Evolutionary conservation across 2,797 vertebrate genomes (phyloP), one percentile per base, ranked within the genome.

Genomic region (Muraenolepis orangiensis): DNA sequence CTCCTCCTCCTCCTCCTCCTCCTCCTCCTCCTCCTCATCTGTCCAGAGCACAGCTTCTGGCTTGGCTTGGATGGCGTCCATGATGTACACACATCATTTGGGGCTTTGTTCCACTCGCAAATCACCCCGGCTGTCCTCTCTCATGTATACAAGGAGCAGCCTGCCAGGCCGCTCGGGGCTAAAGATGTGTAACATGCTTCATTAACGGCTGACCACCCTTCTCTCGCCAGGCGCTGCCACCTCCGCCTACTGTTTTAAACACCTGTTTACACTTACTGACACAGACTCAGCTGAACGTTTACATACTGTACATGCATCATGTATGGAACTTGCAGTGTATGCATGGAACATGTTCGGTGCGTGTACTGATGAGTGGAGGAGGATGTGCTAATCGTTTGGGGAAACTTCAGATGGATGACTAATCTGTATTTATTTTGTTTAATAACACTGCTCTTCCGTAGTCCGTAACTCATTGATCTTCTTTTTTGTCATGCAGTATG

Each of bases 101-200:
- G 76, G 66, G 67, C 75, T 91, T 91, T 85, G 82, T 88, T 92
- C 88, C 86, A 83, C 78, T 90, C 86, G 84, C 81, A 92, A 90
- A 91, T 92, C 87, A 90, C 77, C 14, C 30, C 72, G 46, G 75
- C 72, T 81, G 80, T 89, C 80, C 72, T 74, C 26, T 40, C 36
- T 76, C 78, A n/a, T 87, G 87, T 85, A 86, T 76, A 83, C 85
- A 88, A 75, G 70, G 26, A 68, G 71, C 74, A 80, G 61, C 69
- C 73, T 76, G 4, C 2, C 6, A 1, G n/a, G 51, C 75, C 36
- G 23, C 29, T 77, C 70, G 74, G 51, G 61, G 75, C 72, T 79
- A 81, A 76, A 78, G 82, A 79, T 73, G 73, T 75, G 78, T 71
- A 71, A 40, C 69, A 42, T 77, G 75, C 68, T 61, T 40, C 10